Evolutionary conservation across 2,113 vertebrate species (phyloP).

Genomic region (Edolisoma coerulescens): DNA sequence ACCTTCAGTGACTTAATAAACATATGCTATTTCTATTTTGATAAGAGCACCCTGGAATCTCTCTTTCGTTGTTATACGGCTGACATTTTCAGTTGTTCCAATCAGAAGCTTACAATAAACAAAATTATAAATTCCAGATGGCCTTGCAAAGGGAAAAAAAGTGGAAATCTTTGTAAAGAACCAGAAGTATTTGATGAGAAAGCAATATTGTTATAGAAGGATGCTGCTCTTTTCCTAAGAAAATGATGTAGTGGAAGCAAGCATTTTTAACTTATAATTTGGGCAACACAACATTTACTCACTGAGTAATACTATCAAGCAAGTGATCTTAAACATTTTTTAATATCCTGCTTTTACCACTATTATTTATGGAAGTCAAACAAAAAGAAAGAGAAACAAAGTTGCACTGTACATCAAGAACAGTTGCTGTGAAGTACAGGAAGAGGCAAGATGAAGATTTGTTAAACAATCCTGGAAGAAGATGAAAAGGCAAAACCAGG

Average conservation of each 20-base stretch:
- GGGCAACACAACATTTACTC: neutral
- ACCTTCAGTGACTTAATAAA: neutral
- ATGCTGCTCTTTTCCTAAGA: neutral
- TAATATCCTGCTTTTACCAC: neutral
- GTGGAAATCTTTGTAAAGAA: neutral
- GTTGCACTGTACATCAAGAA: neutral
- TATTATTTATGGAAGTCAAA: neutral
- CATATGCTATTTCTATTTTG: neutral
- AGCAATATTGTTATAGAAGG: neutral
- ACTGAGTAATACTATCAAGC: neutral
- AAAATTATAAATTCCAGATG: neutral
- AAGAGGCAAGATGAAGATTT: neutral
- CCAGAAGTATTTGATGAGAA: neutral
- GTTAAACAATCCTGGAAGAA: slow-evolving; percentile 1
- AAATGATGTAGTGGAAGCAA: neutral
- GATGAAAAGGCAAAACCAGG: slow-evolving; percentile 18
- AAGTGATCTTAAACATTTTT: neutral
- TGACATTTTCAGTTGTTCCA: neutral
- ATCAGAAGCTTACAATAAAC: neutral
- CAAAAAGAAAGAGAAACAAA: neutral
- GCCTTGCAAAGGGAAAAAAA: neutral
- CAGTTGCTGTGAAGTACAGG: neutral
- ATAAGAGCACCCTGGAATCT: neutral
- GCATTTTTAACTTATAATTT: neutral
- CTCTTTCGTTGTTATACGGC: neutral